phyloP scores from a whole-genome alignment of 2,888 invertebrate species.

The Athetis lepigone region DNA sequence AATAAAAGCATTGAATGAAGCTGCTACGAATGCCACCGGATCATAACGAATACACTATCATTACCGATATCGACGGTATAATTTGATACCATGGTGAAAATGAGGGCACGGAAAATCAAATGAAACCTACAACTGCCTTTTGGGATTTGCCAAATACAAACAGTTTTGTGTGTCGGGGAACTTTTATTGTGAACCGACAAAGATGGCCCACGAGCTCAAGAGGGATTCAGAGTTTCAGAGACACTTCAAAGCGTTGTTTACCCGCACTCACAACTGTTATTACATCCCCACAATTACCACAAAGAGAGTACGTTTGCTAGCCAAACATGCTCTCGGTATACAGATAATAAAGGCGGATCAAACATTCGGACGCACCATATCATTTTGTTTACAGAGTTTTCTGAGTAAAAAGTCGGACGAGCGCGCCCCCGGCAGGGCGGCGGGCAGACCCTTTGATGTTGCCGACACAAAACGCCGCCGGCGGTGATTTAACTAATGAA shows the following conservation, averaged over 20 bases:
- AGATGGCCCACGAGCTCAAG: constrained; percentile 8
- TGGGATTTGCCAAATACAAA: constrained; percentile 16
- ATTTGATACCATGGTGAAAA: constrained; percentile 64
- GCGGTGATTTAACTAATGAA: constrained; percentile 91
- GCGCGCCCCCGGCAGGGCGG: constrained; percentile 86
- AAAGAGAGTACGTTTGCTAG: constrained; percentile 83
- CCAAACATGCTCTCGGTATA: constrained; percentile 85
- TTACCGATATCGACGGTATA: constrained; percentile 68
- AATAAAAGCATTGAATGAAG: constrained; percentile 88
- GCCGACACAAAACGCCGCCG: constrained; percentile 90
- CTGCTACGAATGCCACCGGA: constrained; percentile 76
- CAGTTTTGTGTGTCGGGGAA: constrained; percentile 2
- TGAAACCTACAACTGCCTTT: constrained; percentile 24
- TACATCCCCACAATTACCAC: constrained; percentile 80
- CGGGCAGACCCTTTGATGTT: constrained; percentile 86
- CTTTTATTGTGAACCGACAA: constrained; percentile 16
- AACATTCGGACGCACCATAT: constrained; percentile 89
- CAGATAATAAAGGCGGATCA: constrained; percentile 90
- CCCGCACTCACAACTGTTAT: constrained; percentile 74
- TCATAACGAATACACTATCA: constrained; percentile 71
- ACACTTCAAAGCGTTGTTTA: constrained; percentile 73
- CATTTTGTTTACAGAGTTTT: constrained; percentile 91
- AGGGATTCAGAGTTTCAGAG: constrained; percentile 28
- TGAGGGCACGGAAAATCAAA: constrained; percentile 47
- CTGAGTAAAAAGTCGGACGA: constrained; percentile 88